Base-by-base conservation (phyloP, 2,888 invertebrate species). In the Sarcophaga rosellei region DNA sequence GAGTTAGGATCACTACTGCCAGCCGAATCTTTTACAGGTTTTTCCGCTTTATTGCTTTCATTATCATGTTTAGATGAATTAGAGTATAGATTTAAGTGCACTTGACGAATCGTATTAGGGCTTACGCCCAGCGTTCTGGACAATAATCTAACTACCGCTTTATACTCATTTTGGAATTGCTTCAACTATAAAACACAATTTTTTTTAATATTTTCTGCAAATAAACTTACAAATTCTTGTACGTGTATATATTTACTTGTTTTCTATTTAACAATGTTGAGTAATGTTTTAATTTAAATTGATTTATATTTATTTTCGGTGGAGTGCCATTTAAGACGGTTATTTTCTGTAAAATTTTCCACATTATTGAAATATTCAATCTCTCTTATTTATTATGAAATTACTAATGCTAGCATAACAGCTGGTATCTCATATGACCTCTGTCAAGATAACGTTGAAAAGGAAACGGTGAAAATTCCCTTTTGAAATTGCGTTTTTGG, bases 151-250 rank as follows among this genome's bases (percentile, higher is more conserved):
- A 93, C 89, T 72, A 92, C 89, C 6, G 93, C 91, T 72, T 91
- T 92, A 81, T 92, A 93, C 89, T 93, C 93, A 47, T 87, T 70
- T 80, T 90, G 89, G 74, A 92, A 89, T 63, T 88, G 89, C 81
- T 89, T 90, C 23, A 91, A 73, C 92, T 92, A 87, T 88, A 35
- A 17, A 81, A 17, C 17, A 53, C 4, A 35, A 25, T 53, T 4
- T 21, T 75, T 12, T 44, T 17, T 5, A 23, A 63, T n/a, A 68
- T 59, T 59, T 57, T 2, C 17, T n/a, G 20, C 23, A 35, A 17
- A 12, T 12, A 10, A 68, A 17, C 2, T n/a, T 57, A 21, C 35
- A 11, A 4, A 44, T 20, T n/a, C 4, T 15, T 15, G 59, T 15
- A 12, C 87, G 35, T 35, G 8, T 1, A 35, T 35, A 35, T 35